Evolutionary conservation across 2,888 invertebrate genomes (phyloP).

Genomic region (Busseola fusca): DNA sequence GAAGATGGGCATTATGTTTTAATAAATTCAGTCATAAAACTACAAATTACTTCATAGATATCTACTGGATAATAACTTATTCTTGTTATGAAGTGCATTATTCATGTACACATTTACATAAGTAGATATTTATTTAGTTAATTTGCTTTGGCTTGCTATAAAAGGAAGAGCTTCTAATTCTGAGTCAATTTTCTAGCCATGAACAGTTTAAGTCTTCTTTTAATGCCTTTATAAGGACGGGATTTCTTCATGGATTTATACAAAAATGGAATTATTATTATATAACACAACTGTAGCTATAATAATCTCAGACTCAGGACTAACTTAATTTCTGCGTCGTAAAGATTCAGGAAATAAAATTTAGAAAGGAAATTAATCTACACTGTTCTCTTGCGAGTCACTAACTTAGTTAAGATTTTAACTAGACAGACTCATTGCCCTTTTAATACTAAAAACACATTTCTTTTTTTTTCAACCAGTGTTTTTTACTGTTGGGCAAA

Average conservation of each 20-base stretch:
- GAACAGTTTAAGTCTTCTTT: conserved; percentile 4
- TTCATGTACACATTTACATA: neutral
- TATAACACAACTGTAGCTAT: neutral
- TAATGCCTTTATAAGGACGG: neutral
- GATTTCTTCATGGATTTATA: conserved; percentile 12
- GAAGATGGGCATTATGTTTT: conserved; percentile 34
- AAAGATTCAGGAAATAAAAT: conserved; percentile 1
- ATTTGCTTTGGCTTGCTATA: neutral
- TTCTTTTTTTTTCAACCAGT: neutral
- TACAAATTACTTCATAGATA: conserved; percentile 19
- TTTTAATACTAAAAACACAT: neutral
- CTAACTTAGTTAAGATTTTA: neutral
- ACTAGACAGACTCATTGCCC: neutral
- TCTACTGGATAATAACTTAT: conserved; percentile 16
- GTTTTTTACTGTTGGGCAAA: neutral
- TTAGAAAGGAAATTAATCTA: neutral
- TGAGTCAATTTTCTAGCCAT: neutral
- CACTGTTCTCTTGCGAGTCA: neutral
- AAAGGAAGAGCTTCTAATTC: neutral
- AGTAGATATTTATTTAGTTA: neutral
- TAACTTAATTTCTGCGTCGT: conserved; percentile 2
- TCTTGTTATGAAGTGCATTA: neutral
- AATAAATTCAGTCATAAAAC: conserved; percentile 27
- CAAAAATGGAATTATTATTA: neutral
- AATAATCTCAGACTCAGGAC: neutral